These are phyloP conservation scores for Hirtodrosophila histrioides DNA, from an alignment of 2,888 invertebrate genomes.

Conservation along the genomic window DNA sequence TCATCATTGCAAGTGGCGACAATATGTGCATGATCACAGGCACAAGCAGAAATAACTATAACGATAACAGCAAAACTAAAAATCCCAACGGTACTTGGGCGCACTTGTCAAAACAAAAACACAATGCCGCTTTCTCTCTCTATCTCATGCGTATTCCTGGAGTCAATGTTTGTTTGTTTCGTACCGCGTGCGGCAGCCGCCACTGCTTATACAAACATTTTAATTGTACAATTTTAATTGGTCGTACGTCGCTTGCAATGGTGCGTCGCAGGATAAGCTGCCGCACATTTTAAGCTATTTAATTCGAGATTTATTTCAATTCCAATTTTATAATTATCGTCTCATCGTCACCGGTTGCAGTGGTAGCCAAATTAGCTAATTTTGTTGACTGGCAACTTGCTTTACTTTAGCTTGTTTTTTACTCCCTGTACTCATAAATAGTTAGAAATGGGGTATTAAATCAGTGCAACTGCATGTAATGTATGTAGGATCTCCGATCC, in stretches of 20 bases:
- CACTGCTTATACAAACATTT: conserved; percentile 38
- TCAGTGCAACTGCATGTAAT: too few species aligned
- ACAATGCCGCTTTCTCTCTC: conserved; percentile 22
- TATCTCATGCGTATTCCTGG: background rate
- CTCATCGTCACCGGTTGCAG: background rate
- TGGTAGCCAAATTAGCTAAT: too few species aligned
- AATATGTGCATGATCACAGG: conserved; percentile 83
- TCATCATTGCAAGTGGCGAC: conserved; percentile 81
- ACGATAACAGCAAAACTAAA: conserved; percentile 26
- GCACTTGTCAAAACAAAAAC: conserved; percentile 71
- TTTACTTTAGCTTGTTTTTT: too few species aligned
- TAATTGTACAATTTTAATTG: conserved; percentile 65
- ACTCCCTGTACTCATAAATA: too few species aligned
- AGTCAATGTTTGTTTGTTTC: background rate
- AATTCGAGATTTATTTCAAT: conserved; percentile 9
- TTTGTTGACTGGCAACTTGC: too few species aligned
- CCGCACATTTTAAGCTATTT: conserved; percentile 2
- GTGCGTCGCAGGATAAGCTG: conserved; percentile 40
- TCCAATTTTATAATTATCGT: conserved; percentile 2
- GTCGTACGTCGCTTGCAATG: conserved; percentile 37
- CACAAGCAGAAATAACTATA: conserved; percentile 19
- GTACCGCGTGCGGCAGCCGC: conserved; percentile 21
- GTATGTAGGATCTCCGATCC: too few species aligned
- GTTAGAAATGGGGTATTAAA: too few species aligned
- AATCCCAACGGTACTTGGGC: conserved; percentile 41